Base-by-base conservation (phyloP, 2,888 invertebrate species). In the Proisotoma minuta region DNA sequence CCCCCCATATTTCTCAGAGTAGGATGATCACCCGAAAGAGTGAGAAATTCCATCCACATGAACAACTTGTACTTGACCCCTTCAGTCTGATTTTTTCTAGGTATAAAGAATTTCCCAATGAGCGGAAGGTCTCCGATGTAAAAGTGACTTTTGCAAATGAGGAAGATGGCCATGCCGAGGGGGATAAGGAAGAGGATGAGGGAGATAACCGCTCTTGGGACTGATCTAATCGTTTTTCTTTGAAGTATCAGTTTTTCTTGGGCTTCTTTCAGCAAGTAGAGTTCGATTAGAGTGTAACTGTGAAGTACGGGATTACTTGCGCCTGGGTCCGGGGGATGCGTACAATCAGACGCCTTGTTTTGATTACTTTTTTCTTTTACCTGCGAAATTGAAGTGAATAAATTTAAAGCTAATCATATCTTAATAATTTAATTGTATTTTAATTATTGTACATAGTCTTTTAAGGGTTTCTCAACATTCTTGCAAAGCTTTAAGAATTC, bases 1-100 rank as follows among this genome's bases (percentile, higher is more conserved):
- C 34, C 15, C 34, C 15, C 15, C 34, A 34, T 10, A 10, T 34
- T 34, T 34, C 43, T 24, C 20, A 62, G 54, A 1, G 24, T 20
- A 1, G 53, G 54, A 40, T 64, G 60, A 26, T 23, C 53, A 26
- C 60, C 60, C 10, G 50, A 28, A 5, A 60, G 23, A 1, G 60
- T 52, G 34, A 53, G 27, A 26, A 53, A 61, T 20, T 54, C 57
- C 60, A 60, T 64, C 58, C 60, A 64, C 3, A 29, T n/a, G 39
- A 39, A 53, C 27, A 57, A 57, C 8, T 57, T n/a, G 24, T 60
- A 64, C 5, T 27, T 60, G 5, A 64, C 29, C 20, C 57, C 57
- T 49, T 28, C 57, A 15, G 34, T 34, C 34, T 15, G 15, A 34
- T 10, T 34, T 15, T 34, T 34, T 8, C 15, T 34, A 15, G 15